Conservation (phyloP, 2,888 invertebrate species). For the Aelia acuminata region DNA sequence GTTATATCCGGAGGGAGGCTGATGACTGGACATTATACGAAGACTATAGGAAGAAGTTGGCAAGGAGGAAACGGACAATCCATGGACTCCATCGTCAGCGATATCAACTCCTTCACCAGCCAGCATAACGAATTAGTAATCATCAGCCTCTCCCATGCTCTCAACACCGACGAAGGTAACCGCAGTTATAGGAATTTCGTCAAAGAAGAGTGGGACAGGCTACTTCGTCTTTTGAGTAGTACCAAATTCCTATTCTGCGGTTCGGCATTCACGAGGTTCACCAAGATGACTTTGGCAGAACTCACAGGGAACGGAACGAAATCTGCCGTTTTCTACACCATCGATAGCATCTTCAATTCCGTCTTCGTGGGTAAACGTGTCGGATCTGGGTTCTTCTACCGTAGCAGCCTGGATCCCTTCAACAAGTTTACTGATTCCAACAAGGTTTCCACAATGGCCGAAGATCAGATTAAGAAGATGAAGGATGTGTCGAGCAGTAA, state of each 20-base stretch:
- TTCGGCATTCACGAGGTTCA: not conserved
- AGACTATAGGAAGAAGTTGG: not conserved
- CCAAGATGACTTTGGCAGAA: not conserved
- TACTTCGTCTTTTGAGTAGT: not conserved
- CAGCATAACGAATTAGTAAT: not conserved
- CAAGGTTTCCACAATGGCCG: too few species aligned
- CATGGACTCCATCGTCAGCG: not conserved
- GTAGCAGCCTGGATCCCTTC: too few species aligned
- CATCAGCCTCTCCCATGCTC: not conserved
- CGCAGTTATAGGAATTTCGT: not conserved
- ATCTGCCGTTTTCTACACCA: not conserved
- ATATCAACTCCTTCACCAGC: not conserved
- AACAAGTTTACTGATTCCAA: too few species aligned
- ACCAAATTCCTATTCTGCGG: not conserved
- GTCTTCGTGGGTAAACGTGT: too few species aligned
- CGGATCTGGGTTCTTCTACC: too few species aligned
- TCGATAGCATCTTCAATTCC: not conserved
- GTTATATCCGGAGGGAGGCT: not conserved
- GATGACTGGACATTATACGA: not conserved
- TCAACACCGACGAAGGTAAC: conserved; percentile 9
- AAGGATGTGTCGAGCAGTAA: too few species aligned
- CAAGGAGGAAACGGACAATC: not conserved
- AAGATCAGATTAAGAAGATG: too few species aligned
- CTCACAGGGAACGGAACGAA: not conserved
- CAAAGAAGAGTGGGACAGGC: not conserved